Base-by-base conservation (phyloP, 2,113 vertebrate genomes). In the Prinia subflava region DNA sequence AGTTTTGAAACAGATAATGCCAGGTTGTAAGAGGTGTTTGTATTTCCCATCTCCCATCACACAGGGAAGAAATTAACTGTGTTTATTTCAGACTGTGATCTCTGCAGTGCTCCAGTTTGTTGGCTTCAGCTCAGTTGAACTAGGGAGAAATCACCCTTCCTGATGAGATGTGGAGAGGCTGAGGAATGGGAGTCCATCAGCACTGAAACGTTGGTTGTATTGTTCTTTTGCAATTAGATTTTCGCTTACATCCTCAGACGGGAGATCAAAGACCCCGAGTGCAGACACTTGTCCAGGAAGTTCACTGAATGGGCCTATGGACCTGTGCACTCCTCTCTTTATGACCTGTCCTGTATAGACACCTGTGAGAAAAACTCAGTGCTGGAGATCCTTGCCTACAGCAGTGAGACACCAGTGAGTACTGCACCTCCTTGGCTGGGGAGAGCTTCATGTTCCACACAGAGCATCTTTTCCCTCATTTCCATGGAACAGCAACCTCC, bases 301-400 rank as follows among this genome's bases (percentile, higher is more conserved):
- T 99, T 99, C 97, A 99, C 99, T 0, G 99, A 99, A 97, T 99
- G 99, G 99, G 99, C 98, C 35, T 99, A 99, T 1, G 99, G 99
- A 63, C 99, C 99, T 0, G 98, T 99, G 78, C 98, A 98, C 83
- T 98, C 98, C n/a, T 99, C 99, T 4, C 98, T 99, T 39, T 99
- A 99, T 9, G 99, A 99, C 97, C 97, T 99, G 70, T 98, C 98
- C 83, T 98, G 98, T 24, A 84, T 99, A 24, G 99, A 99, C 96
- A 99, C 99, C 0, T 98, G 97, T 0, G 98, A 99, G 88, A 97
- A 97, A 33, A 99, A 99, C 73, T 99, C 99, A 0, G 98, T 99
- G 39, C 74, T 99, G 76, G 99, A 99, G 94, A 99, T 99, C 69
- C 98, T 99, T 11, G 98, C 99, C 83, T 99, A 99, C 55, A 98